A percentile compares a stretch with the other conserved stretches of the same genome.
Evolutionary conservation across 2,888 invertebrate species (phyloP).

Genomic region (Adineta ricciae): DNA sequence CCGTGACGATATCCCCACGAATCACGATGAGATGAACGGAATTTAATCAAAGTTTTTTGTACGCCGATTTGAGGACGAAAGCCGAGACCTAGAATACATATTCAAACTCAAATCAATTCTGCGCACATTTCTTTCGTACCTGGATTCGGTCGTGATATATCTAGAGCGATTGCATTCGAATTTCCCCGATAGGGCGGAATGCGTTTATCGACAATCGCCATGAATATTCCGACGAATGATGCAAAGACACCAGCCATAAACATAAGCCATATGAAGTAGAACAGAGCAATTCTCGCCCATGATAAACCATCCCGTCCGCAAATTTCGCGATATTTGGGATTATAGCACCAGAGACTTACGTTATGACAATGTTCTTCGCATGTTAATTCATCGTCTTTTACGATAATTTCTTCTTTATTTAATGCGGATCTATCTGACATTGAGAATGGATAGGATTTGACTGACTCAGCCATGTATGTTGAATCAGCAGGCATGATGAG

Average conservation of each 20-base stretch:
- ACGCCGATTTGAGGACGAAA: slow-evolving; percentile 90
- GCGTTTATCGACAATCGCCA: slow-evolving; percentile 34
- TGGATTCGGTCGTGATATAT: background rate
- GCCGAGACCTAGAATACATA: slow-evolving; percentile 69
- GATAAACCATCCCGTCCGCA: slow-evolving; percentile 30
- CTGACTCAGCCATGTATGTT: slow-evolving; percentile 8
- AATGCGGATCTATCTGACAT: slow-evolving; percentile 25
- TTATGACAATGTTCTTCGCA: slow-evolving; percentile 26
- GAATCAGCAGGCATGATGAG: background rate
- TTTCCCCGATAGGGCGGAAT: slow-evolving; percentile 29
- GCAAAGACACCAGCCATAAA: slow-evolving; percentile 28
- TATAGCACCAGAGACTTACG: slow-evolving; percentile 18
- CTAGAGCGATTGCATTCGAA: slow-evolving; percentile 15
- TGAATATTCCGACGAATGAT: slow-evolving; percentile 29
- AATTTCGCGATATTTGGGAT: slow-evolving; percentile 31
- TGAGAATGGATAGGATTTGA: background rate
- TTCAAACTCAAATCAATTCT: background rate
- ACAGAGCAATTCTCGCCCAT: slow-evolving; percentile 24
- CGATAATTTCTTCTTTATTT: slow-evolving; percentile 29
- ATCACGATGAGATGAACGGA: slow-evolving; percentile 18
- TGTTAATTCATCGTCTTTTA: slow-evolving; percentile 29
- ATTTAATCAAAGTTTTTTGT: slow-evolving; percentile 84
- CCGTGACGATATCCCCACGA: background rate
- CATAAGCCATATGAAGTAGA: slow-evolving; percentile 30
- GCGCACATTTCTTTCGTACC: background rate